These are phyloP conservation scores for Drosophila navojoa DNA, from an alignment of 1,140 invertebrate species.

Conservation along the genomic window DNA sequence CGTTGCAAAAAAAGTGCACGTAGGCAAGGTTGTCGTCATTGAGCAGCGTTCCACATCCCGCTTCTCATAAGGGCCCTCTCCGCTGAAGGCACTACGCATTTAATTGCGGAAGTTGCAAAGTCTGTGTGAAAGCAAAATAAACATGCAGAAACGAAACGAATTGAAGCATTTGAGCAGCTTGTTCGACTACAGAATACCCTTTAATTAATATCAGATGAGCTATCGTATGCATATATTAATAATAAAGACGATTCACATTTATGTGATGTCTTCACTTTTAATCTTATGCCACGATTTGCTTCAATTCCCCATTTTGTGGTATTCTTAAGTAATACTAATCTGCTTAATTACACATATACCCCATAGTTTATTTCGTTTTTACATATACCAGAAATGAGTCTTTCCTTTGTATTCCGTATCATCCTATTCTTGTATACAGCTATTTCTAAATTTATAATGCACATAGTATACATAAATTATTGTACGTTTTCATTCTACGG, in stretches of 20 bases:
- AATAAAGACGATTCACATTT: no score
- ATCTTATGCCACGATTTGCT: no score
- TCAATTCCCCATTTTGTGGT: no score
- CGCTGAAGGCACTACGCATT: constrained; percentile 69
- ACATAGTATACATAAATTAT: background rate
- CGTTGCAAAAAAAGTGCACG: constrained; percentile 50
- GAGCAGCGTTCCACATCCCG: background rate
- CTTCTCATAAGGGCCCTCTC: constrained; percentile 10
- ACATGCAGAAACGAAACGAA: constrained; percentile 25
- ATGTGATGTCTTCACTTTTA: no score
- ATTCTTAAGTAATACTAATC: no score
- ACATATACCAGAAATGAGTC: no score
- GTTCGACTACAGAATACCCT: constrained; percentile 15
- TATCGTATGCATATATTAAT: background rate
- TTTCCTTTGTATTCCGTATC: no score
- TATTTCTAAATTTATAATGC: no score
- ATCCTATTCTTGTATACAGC: no score
- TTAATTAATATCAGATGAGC: background rate
- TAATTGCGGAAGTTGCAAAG: constrained; percentile 78
- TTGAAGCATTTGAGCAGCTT: background rate
- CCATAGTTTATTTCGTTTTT: no score
- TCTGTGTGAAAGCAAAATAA: constrained; percentile 60
- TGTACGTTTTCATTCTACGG: background rate
- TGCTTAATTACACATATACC: no score
- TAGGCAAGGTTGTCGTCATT: constrained; percentile 61